A percentile compares a stretch with the other conserved stretches of the same genome.
These are phyloP conservation scores for Polydesmus complanatus DNA, from an alignment of 2,888 invertebrate species.

Conservation along the genomic window DNA sequence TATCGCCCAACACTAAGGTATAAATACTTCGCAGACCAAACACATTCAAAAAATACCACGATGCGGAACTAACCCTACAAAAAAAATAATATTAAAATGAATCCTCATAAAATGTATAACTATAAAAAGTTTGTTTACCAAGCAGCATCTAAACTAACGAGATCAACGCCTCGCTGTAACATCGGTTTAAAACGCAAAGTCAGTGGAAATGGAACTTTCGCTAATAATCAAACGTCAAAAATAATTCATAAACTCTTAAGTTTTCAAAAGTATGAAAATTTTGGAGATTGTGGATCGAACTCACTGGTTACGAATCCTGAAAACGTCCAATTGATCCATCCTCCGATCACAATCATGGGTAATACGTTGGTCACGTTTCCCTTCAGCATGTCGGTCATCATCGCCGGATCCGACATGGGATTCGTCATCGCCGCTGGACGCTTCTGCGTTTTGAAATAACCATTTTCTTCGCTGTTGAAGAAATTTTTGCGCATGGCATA, in stretches of 20 bases:
- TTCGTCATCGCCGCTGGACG: constrained; percentile 66
- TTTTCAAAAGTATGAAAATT: constrained; percentile 2
- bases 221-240: constrained; percentile 33
- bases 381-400: constrained; percentile 98
- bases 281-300: constrained; percentile 23
- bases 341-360: constrained; percentile 98
- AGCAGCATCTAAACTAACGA: constrained; percentile 87
- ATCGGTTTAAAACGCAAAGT: constrained; percentile 98
- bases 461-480: constrained; percentile 87
- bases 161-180: constrained; percentile 94
- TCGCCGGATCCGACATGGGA: constrained; percentile 85
- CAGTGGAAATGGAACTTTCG: constrained; percentile 97
- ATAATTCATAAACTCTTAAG: background rate
- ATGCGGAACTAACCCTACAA: constrained; percentile 78
- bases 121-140: constrained; percentile 44
- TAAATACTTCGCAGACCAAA: constrained; percentile 97
- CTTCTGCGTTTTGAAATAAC: constrained; percentile 83
- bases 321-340: constrained; percentile 99
- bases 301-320: constrained; percentile 96
- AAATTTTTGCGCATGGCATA: constrained; percentile 76
- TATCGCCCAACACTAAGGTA: constrained; percentile 90
- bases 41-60: constrained; percentile 99
- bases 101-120: background rate
- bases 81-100: background rate
- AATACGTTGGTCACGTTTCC: constrained; percentile 96